phyloP scores from a whole-genome alignment of 1,140 invertebrate genomes.

The Drosophila lowei region DNA sequence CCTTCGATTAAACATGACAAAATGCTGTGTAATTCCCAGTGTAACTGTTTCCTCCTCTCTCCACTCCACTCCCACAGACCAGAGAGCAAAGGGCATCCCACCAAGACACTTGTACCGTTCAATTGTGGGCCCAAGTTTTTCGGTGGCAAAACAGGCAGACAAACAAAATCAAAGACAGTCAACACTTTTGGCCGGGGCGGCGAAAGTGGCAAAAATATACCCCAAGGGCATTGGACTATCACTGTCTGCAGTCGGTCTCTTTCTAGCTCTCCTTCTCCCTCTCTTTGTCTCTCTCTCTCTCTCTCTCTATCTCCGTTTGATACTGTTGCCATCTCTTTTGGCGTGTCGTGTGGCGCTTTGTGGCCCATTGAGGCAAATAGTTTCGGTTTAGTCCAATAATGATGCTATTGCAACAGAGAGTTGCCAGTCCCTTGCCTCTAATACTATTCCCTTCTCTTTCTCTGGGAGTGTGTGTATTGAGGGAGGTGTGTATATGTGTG shows the following conservation, averaged over 20 bases:
- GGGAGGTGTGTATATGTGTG: neutral
- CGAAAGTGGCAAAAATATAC: slow-evolving; percentile 75
- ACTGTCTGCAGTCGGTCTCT: slow-evolving; percentile 23
- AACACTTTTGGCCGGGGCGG: slow-evolving; percentile 61
- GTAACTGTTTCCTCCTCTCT: neutral
- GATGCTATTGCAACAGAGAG: slow-evolving; percentile 67
- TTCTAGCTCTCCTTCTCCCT: neutral
- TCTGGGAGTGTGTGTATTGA: slow-evolving; percentile 14
- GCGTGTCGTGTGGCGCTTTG: slow-evolving; percentile 66
- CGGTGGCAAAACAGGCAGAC: slow-evolving; percentile 37
- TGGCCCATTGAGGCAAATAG: slow-evolving; percentile 76
- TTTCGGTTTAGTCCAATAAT: slow-evolving; percentile 79
- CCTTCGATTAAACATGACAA: slow-evolving; percentile 28
- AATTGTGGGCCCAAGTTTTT: too few relatives aligned
- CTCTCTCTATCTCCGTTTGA: slow-evolving; percentile 7
- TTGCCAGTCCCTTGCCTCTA: slow-evolving; percentile 12
- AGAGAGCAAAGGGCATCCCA: neutral
- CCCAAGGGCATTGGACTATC: slow-evolving; percentile 68
- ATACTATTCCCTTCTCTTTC: neutral
- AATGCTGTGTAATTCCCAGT: slow-evolving; percentile 40
- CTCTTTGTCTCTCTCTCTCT: neutral
- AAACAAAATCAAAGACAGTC: slow-evolving; percentile 79
- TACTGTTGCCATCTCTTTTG: slow-evolving; percentile 22
- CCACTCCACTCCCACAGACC: too few relatives aligned
- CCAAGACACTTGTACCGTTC: too few relatives aligned